These are phyloP conservation scores for Perognathus longimembris DNA, from an alignment of 2,113 vertebrate species.

Conservation along the genomic window DNA sequence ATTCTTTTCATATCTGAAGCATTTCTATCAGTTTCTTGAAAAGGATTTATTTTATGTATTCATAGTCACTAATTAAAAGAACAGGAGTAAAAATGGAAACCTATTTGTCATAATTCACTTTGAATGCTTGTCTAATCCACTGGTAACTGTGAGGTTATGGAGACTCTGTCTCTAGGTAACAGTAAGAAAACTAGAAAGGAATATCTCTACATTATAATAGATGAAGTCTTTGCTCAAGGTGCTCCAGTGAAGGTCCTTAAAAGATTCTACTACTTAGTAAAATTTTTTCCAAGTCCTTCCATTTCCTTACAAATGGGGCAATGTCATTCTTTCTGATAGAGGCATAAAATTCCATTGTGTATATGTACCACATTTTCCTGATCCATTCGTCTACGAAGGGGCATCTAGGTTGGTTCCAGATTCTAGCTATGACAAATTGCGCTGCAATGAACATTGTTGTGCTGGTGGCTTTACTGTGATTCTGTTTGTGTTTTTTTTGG, in stretches of 20 bases:
- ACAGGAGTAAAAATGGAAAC: not conserved
- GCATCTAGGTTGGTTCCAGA: no score
- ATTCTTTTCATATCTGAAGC: not conserved
- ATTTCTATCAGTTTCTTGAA: constrained; percentile 18
- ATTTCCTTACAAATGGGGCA: no score
- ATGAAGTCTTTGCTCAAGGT: no score
- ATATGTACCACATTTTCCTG: no score
- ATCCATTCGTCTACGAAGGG: no score
- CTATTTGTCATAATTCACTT: constrained; percentile 4
- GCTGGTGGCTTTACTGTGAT: no score
- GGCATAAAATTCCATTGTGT: no score
- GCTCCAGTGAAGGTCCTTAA: not conserved
- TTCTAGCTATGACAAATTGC: no score
- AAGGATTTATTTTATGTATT: not conserved
- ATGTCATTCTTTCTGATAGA: no score
- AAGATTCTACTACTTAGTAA: fast-evolving
- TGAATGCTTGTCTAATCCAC: not conserved
- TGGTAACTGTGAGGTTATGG: not conserved
- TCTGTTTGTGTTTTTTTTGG: no score
- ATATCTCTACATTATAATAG: not conserved
- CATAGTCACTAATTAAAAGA: not conserved
- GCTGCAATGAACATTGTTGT: no score
- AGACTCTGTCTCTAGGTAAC: not conserved
- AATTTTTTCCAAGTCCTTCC: no score
- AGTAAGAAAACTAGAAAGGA: not conserved